Evolutionary conservation across 1,140 invertebrate genomes (phyloP), one percentile per base, ranked within the genome.

Genomic region (Lepidostoma basale): DNA sequence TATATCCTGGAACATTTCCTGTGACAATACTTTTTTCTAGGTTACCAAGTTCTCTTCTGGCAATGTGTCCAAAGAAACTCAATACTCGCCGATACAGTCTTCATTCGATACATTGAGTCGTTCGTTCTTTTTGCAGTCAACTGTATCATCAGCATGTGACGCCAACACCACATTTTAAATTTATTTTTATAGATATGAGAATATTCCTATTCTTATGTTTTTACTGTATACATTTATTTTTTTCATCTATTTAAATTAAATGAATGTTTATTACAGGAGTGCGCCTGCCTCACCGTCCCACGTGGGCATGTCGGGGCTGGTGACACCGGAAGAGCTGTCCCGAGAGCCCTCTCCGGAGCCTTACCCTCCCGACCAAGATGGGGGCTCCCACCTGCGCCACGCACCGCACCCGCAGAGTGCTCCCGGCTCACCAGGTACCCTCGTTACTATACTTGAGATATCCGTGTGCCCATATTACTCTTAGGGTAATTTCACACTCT

Each of bases 231-330:
- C 56, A 23, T 8, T 20, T 45, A 45, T 52, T 62, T 44, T 52
- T 40, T 8, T 23, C n/a, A n/a, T n/a, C n/a, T n/a, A n/a, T n/a
- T n/a, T n/a, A n/a, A n/a, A n/a, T n/a, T n/a, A n/a, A n/a, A n/a
- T n/a, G n/a, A n/a, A n/a, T 9, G 59, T 71, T 36, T 47, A 23
- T 58, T 70, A 76, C 76, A 94, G 95, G 82, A 96, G 94, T 79
- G 95, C 95, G 14, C 95, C 95, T 39, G 92, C 94, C 26, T 97
- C 94, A 45, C 95, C 95, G 30, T 97, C 92, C 76, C 94, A 97
- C 75, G 90, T 96, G 74, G 90, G 90, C 65, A 89, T 90, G 74
- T 89, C 88, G 26, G 93, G 93, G 22, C 81, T 95, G 69, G 93
- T 93, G 77, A 96, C 93, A 4, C 94, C 93, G 1, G 94, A 97